Conservation (phyloP, 30 jellyfish, hydroid and myxozoan genomes). For the Catostylus mosaicus region DNA sequence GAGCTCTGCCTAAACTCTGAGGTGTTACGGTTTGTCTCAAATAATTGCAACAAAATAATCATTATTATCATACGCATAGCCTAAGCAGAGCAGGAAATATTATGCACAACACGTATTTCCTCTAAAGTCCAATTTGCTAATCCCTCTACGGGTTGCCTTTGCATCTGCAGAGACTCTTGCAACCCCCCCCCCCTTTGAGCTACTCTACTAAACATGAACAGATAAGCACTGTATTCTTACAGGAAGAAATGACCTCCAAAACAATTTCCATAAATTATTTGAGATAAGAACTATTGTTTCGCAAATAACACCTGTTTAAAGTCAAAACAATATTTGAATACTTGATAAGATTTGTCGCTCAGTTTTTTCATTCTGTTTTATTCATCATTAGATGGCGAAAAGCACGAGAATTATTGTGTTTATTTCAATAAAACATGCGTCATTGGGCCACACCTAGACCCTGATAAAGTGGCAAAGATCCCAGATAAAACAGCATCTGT, state of each 20-base stretch:
- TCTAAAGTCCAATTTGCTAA: too few species aligned
- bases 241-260: not conserved
- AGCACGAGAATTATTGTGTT: slow-evolving; percentile 40
- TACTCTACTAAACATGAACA: not conserved
- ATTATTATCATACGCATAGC: too few species aligned
- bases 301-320: not conserved
- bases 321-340: not conserved
- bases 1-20: too few species aligned
- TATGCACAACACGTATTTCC: too few species aligned
- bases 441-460: slow-evolving; percentile 81
- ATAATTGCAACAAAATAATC: too few species aligned
- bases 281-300: not conserved
- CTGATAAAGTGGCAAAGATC: slow-evolving; percentile 68
- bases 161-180: too few species aligned
- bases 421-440: slow-evolving; percentile 82
- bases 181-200: too few species aligned
- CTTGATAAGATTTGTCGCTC: not conserved
- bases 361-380: not conserved
- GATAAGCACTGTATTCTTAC: not conserved
- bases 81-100: too few species aligned
- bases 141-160: too few species aligned
- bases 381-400: slow-evolving; percentile 35
- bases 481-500: slow-evolving; percentile 62
- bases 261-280: not conserved
- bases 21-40: too few species aligned